Evolutionary conservation across 1,140 invertebrate genomes (phyloP).

Genomic region (Aporrectodea caliginosa): DNA sequence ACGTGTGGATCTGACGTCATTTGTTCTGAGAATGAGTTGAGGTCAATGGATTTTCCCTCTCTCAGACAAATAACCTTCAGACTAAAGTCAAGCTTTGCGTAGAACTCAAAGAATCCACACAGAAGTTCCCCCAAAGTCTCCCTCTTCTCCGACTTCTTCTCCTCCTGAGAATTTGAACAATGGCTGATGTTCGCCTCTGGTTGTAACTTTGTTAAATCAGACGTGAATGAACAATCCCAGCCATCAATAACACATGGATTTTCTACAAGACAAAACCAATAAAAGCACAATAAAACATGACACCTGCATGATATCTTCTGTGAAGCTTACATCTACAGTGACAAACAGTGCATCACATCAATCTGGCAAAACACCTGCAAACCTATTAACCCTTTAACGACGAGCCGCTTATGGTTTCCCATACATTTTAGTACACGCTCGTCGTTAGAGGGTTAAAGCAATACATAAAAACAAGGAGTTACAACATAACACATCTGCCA

Average conservation of each 20-base stretch:
- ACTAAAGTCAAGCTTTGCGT: constrained; percentile 39
- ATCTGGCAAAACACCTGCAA: neutral
- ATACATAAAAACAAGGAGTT: too few relatives aligned
- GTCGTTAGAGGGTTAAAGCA: too few relatives aligned
- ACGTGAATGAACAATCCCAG: constrained; percentile 45
- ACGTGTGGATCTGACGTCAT: neutral
- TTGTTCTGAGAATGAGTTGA: constrained; percentile 12
- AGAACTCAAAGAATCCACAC: constrained; percentile 45
- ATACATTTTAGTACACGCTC: too few relatives aligned
- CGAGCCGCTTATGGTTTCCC: too few relatives aligned
- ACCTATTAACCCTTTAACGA: too few relatives aligned
- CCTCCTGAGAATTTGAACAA: too few relatives aligned
- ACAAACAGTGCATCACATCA: neutral
- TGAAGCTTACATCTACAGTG: neutral
- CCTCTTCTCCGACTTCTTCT: too few relatives aligned
- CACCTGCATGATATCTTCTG: neutral
- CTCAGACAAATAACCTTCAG: constrained; percentile 37
- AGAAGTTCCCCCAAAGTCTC: constrained; percentile 41
- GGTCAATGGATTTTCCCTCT: constrained; percentile 35
- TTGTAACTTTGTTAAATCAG: neutral
- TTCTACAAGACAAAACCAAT: constrained; percentile 32
- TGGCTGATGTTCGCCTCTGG: constrained; percentile 1
- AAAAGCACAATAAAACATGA: constrained; percentile 1
- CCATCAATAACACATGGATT: constrained; percentile 37
- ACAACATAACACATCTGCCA: too few relatives aligned